Evolutionary conservation across 2,888 invertebrate species (phyloP).

Genomic region (Scaptomyza polygonia): DNA sequence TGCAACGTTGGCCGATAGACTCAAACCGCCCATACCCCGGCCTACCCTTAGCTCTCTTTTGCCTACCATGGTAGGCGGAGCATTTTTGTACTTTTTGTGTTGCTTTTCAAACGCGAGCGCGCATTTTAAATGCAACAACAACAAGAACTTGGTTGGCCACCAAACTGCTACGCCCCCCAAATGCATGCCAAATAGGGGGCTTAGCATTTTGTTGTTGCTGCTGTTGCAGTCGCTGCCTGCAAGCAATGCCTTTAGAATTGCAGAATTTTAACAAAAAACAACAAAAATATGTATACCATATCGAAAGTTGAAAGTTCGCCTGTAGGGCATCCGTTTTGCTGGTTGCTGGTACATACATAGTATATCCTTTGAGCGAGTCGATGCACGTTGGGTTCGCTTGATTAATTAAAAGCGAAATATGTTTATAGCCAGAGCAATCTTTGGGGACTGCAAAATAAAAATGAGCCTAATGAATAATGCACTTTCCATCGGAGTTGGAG

Average conservation of each 20-base stretch:
- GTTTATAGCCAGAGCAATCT: slow-evolving; percentile 55
- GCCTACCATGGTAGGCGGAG: slow-evolving; percentile 77
- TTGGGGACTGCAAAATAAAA: slow-evolving; percentile 52
- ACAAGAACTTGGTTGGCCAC: slow-evolving; percentile 9
- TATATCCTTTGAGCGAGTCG: slow-evolving; percentile 62
- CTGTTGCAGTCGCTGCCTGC: slow-evolving; percentile 8
- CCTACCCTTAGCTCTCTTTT: neutral
- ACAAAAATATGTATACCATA: slow-evolving; percentile 47
- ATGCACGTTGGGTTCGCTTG: slow-evolving; percentile 54
- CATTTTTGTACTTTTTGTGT: slow-evolving; percentile 81
- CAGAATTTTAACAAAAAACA: slow-evolving; percentile 46
- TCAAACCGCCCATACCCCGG: slow-evolving; percentile 1
- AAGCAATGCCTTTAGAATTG: slow-evolving; percentile 35
- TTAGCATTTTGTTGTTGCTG: slow-evolving; percentile 57
- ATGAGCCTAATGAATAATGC: slow-evolving; percentile 64
- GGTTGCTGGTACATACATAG: slow-evolving; percentile 3
- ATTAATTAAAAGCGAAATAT: slow-evolving; percentile 77
- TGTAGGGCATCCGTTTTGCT: slow-evolving; percentile 65
- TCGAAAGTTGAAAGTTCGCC: slow-evolving; percentile 73
- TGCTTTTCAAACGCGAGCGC: slow-evolving; percentile 83
- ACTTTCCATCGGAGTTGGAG: slow-evolving; percentile 22
- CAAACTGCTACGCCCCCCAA: slow-evolving; percentile 25
- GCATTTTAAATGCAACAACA: slow-evolving; percentile 81
- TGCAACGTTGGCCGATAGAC: slow-evolving; percentile 60
- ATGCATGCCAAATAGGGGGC: slow-evolving; percentile 66